These are phyloP conservation scores for Drosophila bipectinata DNA, from an alignment of 1,140 invertebrate species.

Conservation along the genomic window DNA sequence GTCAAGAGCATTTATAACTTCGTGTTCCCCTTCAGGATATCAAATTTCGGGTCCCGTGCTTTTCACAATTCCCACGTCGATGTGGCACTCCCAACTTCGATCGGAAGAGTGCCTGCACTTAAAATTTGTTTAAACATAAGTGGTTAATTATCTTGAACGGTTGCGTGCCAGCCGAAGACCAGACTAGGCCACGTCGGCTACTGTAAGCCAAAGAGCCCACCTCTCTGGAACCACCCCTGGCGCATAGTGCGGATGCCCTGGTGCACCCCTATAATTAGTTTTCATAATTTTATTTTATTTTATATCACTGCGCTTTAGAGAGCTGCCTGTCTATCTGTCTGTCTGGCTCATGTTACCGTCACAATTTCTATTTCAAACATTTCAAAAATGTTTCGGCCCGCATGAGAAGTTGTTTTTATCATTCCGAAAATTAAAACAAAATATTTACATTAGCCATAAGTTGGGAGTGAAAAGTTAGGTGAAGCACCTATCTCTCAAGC, in stretches of 20 bases:
- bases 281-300: constrained; percentile 75
- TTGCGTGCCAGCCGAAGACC: constrained; percentile 58
- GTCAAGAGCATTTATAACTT: constrained; percentile 43
- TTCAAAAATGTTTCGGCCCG: constrained; percentile 41
- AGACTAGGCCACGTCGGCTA: constrained; percentile 32
- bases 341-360: constrained; percentile 48
- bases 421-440: constrained; percentile 72
- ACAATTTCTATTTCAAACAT: constrained; percentile 51
- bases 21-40: constrained; percentile 11
- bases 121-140: constrained; percentile 81
- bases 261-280: constrained; percentile 77
- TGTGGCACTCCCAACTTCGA: constrained; percentile 21
- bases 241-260: neutral
- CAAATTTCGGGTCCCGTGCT: constrained; percentile 27
- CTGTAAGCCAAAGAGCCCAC: constrained; percentile 38
- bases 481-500: constrained; percentile 4
- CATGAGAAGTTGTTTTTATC: constrained; percentile 64
- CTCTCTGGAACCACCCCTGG: constrained; percentile 10
- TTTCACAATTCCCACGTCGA: constrained; percentile 74
- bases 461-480: constrained; percentile 37
- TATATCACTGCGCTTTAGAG: constrained; percentile 67
- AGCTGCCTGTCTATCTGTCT: constrained; percentile 58
- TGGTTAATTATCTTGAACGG: constrained; percentile 79
- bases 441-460: constrained; percentile 79
- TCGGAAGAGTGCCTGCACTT: constrained; percentile 46